Conservation (phyloP, 2,797 vertebrate species). For the Paratrypauchen microcephalus region DNA sequence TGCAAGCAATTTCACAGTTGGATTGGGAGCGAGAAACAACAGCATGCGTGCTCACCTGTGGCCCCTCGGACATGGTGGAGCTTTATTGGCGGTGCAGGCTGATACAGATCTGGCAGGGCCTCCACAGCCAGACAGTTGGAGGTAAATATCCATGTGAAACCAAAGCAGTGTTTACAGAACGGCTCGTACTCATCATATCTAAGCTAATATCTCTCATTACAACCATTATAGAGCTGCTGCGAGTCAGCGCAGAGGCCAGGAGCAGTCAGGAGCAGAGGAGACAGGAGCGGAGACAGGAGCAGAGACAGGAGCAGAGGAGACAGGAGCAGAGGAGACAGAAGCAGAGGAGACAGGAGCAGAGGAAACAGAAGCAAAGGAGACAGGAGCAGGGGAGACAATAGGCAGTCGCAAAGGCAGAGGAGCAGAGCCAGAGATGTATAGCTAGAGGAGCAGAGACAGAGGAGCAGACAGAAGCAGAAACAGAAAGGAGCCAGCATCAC, state of each 20-base stretch:
- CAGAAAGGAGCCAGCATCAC: not conserved
- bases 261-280: conserved; percentile 5
- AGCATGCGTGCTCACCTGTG: conserved; percentile 73
- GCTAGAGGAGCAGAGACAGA: not conserved
- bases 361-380: not conserved
- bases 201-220: conserved; percentile 54
- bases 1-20: conserved; percentile 77
- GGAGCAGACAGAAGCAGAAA: not conserved
- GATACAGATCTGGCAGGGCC: conserved; percentile 56
- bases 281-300: not conserved
- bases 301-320: not conserved
- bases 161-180: conserved; percentile 32
- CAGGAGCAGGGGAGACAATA: not conserved
- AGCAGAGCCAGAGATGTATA: not conserved
- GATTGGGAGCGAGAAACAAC: conserved; percentile 75
- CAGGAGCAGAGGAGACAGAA: not conserved
- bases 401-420: not conserved
- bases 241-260: conserved; percentile 19
- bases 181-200: conserved; percentile 43
- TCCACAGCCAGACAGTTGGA: conserved; percentile 39
- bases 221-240: conserved; percentile 29
- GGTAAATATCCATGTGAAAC: conserved; percentile 37
- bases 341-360: not conserved
- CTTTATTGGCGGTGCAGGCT: conserved; percentile 58
- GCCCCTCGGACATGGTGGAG: conserved; percentile 46